A percentile compares a stretch with the other conserved stretches of the same genome.
Evolutionary conservation across 2,888 invertebrate species (phyloP).

Genomic region (Brachyopa scutellaris): DNA sequence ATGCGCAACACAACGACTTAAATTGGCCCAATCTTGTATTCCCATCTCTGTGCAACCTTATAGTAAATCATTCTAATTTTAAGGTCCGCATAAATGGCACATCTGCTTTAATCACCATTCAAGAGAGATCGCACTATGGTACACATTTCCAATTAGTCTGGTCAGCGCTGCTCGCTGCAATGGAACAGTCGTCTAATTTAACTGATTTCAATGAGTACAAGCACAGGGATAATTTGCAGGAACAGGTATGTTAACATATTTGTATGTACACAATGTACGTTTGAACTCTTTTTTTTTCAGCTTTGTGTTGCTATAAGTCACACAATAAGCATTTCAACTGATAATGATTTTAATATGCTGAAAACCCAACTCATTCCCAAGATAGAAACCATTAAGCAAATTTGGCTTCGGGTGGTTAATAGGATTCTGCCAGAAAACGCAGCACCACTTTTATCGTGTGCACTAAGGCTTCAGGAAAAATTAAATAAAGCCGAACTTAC

Average conservation of each 20-base stretch:
- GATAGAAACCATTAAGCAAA: slow-evolving; percentile 77
- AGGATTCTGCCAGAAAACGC: slow-evolving; percentile 80
- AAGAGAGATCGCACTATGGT: slow-evolving; percentile 85
- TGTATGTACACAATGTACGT: not conserved
- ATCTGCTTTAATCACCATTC: slow-evolving; percentile 87
- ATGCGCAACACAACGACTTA: slow-evolving; percentile 73
- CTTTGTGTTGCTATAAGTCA: slow-evolving; percentile 89
- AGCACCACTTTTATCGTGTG: slow-evolving; percentile 77
- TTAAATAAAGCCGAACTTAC: slow-evolving; percentile 47
- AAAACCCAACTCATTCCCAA: slow-evolving; percentile 76
- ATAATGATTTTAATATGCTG: slow-evolving; percentile 84
- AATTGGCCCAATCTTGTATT: slow-evolving; percentile 85
- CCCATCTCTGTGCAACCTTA: slow-evolving; percentile 85
- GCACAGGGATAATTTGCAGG: slow-evolving; percentile 92
- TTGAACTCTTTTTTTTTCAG: slow-evolving; percentile 82
- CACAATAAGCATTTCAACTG: slow-evolving; percentile 84
- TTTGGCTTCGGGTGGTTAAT: slow-evolving; percentile 80
- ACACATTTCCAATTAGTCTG: slow-evolving; percentile 85
- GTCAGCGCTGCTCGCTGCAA: slow-evolving; percentile 87
- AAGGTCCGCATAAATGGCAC: slow-evolving; percentile 96
- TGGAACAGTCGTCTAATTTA: slow-evolving; percentile 90
- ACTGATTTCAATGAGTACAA: slow-evolving; percentile 92
- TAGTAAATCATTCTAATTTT: slow-evolving; percentile 90
- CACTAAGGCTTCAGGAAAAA: slow-evolving; percentile 73
- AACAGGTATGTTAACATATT: slow-evolving; percentile 85